Base-by-base conservation (phyloP, 2,888 invertebrate genomes). In the Polietes domitor region DNA sequence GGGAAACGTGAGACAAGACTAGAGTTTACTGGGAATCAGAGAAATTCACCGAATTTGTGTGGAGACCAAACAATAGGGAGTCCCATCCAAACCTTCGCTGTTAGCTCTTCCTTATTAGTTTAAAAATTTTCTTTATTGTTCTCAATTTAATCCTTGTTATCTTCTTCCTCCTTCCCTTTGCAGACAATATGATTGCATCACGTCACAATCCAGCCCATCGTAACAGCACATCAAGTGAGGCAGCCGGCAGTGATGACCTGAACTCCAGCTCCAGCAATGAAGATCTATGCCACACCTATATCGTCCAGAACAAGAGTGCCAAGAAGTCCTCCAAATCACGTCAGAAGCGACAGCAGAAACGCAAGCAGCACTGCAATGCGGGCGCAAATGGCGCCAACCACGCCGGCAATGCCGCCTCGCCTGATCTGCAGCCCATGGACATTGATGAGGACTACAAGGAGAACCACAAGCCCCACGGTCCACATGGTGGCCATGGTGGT, bases 181-280 rank as follows among this genome's bases (percentile, higher is more conserved):
- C 84, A 89, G 89, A 88, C 85, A 87, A 87, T 86, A 87, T 87
- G 80, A 82, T 87, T 77, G 41, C 68, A 37, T 87, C 88, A 68
- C 87, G 88, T 84, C 89, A 90, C 86, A 89, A 89, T 87, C 87
- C 89, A 19, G 86, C 88, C 0, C 90, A 91, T 86, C 89, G 90
- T 58, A 91, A 90, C 63, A 91, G 90, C 86, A 88, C 89, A 79
- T 88, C 90, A 72, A 91, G 89, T 83, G 90, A 90, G 85, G 81
- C 89, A 28, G 88, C 89, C 65, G 88, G 78, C 63, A 86, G 86
- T 80, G 89, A 90, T 86, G 91, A 90, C 50, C 87, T 90, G 5
- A 88, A 89, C 73, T 90, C 89, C 10, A 85, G 83, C n/a, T 87
- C 86, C 26, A 89, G 89, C 58, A 88, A 89, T 55, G 91, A 92